Percentiles rank a stretch among this genome's conserved stretches.
Conservation (phyloP, 1,140 invertebrate genomes). For the Ooceraea biroi region DNA sequence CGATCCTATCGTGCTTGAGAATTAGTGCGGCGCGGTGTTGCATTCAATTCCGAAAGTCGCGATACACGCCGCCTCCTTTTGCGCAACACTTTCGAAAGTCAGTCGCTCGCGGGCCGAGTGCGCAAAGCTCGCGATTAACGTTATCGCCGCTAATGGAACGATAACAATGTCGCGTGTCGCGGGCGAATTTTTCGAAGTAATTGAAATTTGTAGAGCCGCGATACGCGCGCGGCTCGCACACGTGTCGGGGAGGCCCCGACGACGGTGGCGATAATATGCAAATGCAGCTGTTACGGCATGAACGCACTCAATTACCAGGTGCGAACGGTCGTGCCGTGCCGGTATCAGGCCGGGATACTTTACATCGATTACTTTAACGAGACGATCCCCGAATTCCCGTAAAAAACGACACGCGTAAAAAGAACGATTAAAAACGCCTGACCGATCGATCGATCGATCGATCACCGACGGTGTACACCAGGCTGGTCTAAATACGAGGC, state of each 20-base stretch:
- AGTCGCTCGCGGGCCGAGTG: too few species aligned
- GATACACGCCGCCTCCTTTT: too few species aligned
- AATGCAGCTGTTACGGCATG: slow-evolving; percentile 56
- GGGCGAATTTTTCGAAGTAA: slow-evolving; percentile 35
- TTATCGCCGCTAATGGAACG: slow-evolving; percentile 13
- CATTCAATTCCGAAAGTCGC: too few species aligned
- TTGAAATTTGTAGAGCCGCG: slow-evolving; percentile 53
- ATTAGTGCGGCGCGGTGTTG: too few species aligned
- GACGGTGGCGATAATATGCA: slow-evolving; percentile 60
- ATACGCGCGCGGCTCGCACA: slow-evolving; percentile 18
- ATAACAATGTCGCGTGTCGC: slow-evolving; percentile 34
- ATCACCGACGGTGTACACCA: neutral
- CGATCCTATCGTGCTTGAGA: too few species aligned
- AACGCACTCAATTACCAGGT: slow-evolving; percentile 61
- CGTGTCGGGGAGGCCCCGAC: slow-evolving; percentile 20
- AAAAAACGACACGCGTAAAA: slow-evolving; percentile 31
- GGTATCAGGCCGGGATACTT: slow-evolving; percentile 42
- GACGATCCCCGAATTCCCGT: slow-evolving; percentile 11
- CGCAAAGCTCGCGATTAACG: neutral
- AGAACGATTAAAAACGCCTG: slow-evolving; percentile 27
- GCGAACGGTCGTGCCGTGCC: slow-evolving; percentile 45
- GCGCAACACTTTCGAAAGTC: too few species aligned
- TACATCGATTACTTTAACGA: slow-evolving; percentile 56
- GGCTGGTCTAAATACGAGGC: neutral
- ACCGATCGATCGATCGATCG: slow-evolving; percentile 24